Conservation (phyloP, 2,888 invertebrate genomes). For the Drosophila stalkeri region DNA sequence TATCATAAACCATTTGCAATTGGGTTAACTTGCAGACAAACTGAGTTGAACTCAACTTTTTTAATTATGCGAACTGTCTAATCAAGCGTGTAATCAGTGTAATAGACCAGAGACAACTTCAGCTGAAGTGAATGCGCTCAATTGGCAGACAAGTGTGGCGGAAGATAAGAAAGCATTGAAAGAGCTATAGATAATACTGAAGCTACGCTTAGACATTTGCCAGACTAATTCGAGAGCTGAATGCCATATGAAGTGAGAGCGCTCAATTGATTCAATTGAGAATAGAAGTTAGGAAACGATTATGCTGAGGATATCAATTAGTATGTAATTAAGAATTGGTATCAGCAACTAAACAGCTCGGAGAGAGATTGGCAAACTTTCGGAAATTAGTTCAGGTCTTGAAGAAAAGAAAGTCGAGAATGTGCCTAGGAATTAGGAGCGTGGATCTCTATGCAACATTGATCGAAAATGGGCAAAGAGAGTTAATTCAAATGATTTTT, state of each 20-base stretch:
- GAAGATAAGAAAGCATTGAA: constrained; percentile 6
- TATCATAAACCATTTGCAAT: constrained; percentile 41
- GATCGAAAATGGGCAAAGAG: too few species aligned
- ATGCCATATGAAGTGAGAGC: neutral
- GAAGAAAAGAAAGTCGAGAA: too few species aligned
- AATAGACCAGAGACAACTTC: constrained; percentile 15
- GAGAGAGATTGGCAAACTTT: neutral
- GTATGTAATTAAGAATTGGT: neutral
- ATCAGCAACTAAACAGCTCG: neutral
- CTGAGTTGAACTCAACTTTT: constrained; percentile 51
- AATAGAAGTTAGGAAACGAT: neutral
- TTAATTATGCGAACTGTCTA: constrained; percentile 55
- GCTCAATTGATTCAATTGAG: too few species aligned
- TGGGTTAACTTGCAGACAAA: constrained; percentile 28
- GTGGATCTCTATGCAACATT: too few species aligned
- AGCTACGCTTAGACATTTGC: neutral
- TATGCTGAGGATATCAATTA: neutral
- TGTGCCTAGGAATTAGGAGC: too few species aligned
- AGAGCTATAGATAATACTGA: neutral
- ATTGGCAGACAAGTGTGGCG: constrained; percentile 5
- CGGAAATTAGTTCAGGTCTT: neutral
- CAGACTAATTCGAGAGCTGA: neutral
- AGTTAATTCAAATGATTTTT: too few species aligned
- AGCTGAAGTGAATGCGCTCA: neutral
- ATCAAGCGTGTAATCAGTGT: constrained; percentile 14